Evolutionary conservation across 2,888 invertebrate genomes (phyloP).

Genomic region (Sphaerophoria rueppellii): DNA sequence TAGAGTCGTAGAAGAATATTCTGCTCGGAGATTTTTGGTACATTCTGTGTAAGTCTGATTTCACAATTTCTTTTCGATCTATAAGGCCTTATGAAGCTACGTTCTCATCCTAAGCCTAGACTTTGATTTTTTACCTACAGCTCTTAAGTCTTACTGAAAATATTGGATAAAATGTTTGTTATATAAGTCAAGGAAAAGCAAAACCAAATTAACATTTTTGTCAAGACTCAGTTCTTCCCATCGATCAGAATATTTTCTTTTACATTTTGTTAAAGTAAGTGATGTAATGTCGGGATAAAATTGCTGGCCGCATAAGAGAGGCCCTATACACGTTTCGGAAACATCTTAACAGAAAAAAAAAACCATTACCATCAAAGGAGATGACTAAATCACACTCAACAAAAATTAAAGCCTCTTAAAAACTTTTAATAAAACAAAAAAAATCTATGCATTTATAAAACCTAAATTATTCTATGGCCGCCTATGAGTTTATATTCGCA

Average conservation of each 20-base stretch:
- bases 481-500: constrained; percentile 43
- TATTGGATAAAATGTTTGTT: no score
- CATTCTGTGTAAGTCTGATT: no score
- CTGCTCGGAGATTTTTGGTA: no score
- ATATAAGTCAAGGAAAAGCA: no score
- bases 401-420: constrained; percentile 48
- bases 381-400: background rate
- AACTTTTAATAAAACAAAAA: constrained; percentile 33
- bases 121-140: no score
- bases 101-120: no score
- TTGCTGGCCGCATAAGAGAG: constrained; percentile 13
- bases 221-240: background rate
- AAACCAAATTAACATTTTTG: background rate
- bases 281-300: constrained; percentile 46
- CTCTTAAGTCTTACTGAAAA: no score
- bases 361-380: background rate
- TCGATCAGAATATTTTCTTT: background rate
- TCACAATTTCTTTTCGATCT: no score
- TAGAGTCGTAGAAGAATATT: no score
- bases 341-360: background rate
- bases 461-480: constrained; percentile 39
- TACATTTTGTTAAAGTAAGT: constrained; percentile 3
- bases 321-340: background rate
- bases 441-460: background rate
- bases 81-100: no score